Percentiles rank a stretch among this genome's conserved stretches.
Conservation (phyloP, 2,888 invertebrate genomes). For the Campoletis raptor region DNA sequence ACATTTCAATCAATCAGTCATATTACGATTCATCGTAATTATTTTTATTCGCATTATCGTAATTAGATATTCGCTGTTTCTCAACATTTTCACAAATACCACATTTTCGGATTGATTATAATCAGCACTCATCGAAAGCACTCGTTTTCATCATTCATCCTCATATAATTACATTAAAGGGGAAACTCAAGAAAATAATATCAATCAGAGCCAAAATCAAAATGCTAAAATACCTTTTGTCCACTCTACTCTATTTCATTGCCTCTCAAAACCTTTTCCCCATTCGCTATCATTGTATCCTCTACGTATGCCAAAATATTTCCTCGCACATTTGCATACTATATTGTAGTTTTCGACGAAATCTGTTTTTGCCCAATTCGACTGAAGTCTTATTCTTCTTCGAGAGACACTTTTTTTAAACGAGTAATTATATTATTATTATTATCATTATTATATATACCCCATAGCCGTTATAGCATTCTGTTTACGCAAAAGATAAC, state of each 20-base stretch:
- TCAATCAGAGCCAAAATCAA: background rate
- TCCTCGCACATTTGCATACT: conserved; percentile 29
- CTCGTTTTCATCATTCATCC: background rate
- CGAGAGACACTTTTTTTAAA: conserved; percentile 2
- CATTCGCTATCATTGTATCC: background rate
- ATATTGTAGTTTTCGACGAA: conserved; percentile 24
- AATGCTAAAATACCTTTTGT: background rate
- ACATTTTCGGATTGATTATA: background rate
- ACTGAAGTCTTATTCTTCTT: background rate
- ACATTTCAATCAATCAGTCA: conserved; percentile 57
- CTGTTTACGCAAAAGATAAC: conserved; percentile 7
- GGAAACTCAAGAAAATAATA: background rate
- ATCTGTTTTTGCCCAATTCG: background rate
- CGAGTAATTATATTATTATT: background rate
- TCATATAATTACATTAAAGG: background rate
- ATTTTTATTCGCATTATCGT: conserved; percentile 50
- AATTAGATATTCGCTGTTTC: conserved; percentile 39
- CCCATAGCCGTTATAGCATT: conserved; percentile 5
- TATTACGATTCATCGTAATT: conserved; percentile 53
- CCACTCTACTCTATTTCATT: conserved; percentile 12
- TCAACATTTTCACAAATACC: conserved; percentile 13
- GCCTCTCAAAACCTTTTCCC: background rate
- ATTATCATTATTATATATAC: background rate
- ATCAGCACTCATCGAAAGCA: conserved; percentile 5
- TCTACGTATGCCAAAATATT: conserved; percentile 12